Conservation (phyloP, 2,797 vertebrate genomes). For the Stomatorhinus walkeri region DNA sequence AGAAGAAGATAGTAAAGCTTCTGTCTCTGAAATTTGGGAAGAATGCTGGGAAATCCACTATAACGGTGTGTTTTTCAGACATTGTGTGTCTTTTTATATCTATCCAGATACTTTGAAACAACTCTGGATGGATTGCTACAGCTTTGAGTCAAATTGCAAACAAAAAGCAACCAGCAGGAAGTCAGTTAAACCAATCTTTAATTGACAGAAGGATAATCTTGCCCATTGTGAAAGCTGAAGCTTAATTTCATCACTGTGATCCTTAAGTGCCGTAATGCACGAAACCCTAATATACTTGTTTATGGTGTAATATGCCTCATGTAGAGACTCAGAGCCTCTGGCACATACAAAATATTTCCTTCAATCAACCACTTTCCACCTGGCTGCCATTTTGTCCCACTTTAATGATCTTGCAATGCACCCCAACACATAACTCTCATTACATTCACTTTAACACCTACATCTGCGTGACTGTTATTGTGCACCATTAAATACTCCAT, state of each 20-base stretch:
- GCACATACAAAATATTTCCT: neutral
- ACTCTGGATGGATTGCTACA: neutral
- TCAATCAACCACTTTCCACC: neutral
- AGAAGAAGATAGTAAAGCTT: constrained; percentile 85
- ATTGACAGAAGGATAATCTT: neutral
- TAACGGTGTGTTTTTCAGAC: constrained; percentile 63
- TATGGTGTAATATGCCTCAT: neutral
- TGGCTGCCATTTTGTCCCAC: neutral
- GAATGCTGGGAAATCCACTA: constrained; percentile 86
- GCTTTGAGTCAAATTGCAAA: neutral
- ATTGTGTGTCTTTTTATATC: neutral
- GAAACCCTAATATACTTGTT: neutral
- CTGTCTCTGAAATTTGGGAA: constrained; percentile 85
- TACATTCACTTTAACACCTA: neutral
- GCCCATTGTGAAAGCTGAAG: neutral
- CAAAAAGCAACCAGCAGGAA: neutral
- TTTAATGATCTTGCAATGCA: neutral
- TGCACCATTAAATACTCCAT: constrained; percentile 1
- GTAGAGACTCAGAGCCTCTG: neutral
- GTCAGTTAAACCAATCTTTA: neutral
- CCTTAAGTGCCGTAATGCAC: neutral
- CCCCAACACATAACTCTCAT: neutral
- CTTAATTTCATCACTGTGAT: neutral
- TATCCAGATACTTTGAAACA: neutral
- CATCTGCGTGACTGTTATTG: neutral